Evolutionary conservation across 30 jellyfish, hydroid and myxozoan species (phyloP).

Genomic region (Aurelia aurita): DNA sequence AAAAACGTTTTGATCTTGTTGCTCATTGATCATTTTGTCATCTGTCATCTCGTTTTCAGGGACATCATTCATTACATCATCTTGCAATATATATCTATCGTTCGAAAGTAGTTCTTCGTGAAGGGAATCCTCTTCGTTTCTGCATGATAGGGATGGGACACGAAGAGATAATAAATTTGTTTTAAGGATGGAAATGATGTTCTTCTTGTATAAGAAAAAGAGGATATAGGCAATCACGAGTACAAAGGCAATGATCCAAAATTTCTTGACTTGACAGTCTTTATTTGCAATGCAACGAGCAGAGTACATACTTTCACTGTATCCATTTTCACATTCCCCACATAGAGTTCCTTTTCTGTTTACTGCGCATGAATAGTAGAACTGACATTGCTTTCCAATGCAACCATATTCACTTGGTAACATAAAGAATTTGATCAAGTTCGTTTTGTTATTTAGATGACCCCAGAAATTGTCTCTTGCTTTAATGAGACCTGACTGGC

Average conservation of each 20-base stretch:
- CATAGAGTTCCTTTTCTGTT: constrained; percentile 33
- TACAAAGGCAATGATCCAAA: constrained; percentile 7
- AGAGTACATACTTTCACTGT: constrained; percentile 18
- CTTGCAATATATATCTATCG: not conserved
- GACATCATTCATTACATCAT: not conserved
- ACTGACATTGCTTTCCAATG: not conserved
- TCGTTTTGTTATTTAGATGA: not conserved
- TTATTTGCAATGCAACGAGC: constrained; percentile 4
- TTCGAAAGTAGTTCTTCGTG: not conserved
- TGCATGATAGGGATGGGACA: not conserved
- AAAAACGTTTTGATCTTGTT: not conserved
- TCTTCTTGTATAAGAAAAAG: constrained; percentile 8
- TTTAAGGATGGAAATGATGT: not conserved
- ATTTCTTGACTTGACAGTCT: not conserved
- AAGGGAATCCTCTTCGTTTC: not conserved
- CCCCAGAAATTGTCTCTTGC: constrained; percentile 38
- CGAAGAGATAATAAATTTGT: not conserved
- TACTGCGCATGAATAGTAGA: constrained; percentile 10
- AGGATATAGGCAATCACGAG: not conserved
- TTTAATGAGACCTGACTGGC: constrained; percentile 9
- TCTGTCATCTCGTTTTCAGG: not conserved
- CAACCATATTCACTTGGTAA: constrained; percentile 31
- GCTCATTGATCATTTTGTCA: not conserved
- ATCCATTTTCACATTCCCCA: constrained; percentile 5
- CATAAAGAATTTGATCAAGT: not conserved